A percentile compares a stretch with the other conserved stretches of the same genome.
phyloP scores from a whole-genome alignment of 2,888 invertebrate species.

The Microctonus hyperodae region DNA sequence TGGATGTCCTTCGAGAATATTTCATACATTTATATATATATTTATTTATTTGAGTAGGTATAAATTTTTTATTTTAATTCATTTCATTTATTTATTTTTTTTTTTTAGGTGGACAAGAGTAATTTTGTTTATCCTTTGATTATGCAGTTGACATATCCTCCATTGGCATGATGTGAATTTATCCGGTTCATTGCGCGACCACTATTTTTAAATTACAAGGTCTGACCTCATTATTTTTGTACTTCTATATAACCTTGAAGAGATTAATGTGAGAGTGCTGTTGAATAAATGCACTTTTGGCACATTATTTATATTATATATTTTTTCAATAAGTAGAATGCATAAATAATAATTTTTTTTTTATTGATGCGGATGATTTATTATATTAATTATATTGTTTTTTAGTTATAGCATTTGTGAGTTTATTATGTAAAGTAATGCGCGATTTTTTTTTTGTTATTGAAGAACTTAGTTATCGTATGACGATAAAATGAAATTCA shows the following conservation, averaged over 20 bases:
- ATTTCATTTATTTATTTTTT: neutral
- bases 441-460: too few species aligned
- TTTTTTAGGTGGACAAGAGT: neutral
- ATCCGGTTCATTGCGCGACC: neutral
- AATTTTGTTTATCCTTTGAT: neutral
- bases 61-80: too few species aligned
- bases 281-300: too few species aligned
- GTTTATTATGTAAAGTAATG: too few species aligned
- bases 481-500: too few species aligned
- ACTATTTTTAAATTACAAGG: conserved; percentile 1
- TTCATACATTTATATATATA: neutral
- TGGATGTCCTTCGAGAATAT: conserved; percentile 12
- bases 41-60: neutral
- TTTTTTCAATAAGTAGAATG: too few species aligned
- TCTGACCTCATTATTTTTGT: neutral
- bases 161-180: neutral
- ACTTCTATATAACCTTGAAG: neutral
- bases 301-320: too few species aligned
- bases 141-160: neutral
- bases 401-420: too few species aligned
- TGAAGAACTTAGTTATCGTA: too few species aligned
- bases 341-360: too few species aligned
- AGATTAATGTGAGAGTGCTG: neutral
- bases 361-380: too few species aligned
- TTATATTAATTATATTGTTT: too few species aligned